Base-by-base conservation (phyloP, 1,140 invertebrate genomes). In the Cydia fagiglandana region DNA sequence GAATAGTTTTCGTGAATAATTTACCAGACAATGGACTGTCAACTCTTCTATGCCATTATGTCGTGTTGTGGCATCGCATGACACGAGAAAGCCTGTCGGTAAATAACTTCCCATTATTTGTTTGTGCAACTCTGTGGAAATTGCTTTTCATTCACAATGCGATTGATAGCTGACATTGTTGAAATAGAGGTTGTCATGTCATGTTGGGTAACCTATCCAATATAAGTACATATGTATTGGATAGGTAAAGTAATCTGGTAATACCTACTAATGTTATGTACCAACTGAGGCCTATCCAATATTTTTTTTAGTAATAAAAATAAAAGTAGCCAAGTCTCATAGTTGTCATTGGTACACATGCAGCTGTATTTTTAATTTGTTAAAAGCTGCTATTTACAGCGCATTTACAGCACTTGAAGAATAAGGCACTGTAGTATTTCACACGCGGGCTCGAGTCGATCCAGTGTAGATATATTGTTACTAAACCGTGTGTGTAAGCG, bases 1-100 rank as follows among this genome's bases (percentile, higher is more conserved):
- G 86, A 87, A 86, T 84, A 82, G 81, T 85, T 87, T 89, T 89
- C 87, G 88, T 91, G 89, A 89, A 89, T 90, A 90, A 90, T 91
- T 90, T 90, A 88, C 86, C 85, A 85, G 79, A 91, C 88, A 87
- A 89, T 87, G 84, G 83, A 80, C 84, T 86, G 85, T 80, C 86
- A 88, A 88, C 83, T 87, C 82, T 85, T 86, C 86, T 87, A 85
- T 85, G 83, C 78, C 82, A 84, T 85, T 80, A 81, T 80, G 78
- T 83, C 80, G 80, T 80, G 77, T 78, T 75, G 77, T 64, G 77
- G 76, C 75, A 41, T 78, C 76, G 75, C 75, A 66, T 75, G 78
- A 81, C 81, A 82, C 81, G 82, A 81, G 78, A 83, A 83, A 83
- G 80, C 75, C 76, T 83, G 79, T 77, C 28, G 73, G 74, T 74